phyloP scores from a whole-genome alignment of 2,797 vertebrate genomes.

The Clarias platycephalus region DNA sequence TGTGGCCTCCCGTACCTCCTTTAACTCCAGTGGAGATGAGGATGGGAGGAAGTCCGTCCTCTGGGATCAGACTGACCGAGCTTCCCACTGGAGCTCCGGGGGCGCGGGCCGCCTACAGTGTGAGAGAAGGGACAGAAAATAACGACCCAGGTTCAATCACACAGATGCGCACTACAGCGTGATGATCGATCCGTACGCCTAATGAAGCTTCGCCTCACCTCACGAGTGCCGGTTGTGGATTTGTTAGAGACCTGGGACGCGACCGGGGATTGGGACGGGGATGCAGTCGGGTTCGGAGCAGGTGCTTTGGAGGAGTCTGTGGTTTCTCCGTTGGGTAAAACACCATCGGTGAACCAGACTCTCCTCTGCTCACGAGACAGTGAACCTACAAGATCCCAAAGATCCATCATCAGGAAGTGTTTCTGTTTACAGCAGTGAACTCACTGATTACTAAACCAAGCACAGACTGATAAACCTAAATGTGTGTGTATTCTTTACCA shows the following conservation, averaged over 20 bases:
- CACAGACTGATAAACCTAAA: no score
- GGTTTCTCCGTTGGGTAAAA: slow-evolving; percentile 92
- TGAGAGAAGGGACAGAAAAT: slow-evolving; percentile 32
- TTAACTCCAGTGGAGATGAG: slow-evolving; percentile 99
- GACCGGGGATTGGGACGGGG: slow-evolving; percentile 77
- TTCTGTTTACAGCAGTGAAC: no score
- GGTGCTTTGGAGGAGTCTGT: slow-evolving; percentile 85
- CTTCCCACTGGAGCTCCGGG: slow-evolving; percentile 81
- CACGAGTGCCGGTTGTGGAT: slow-evolving; percentile 76
- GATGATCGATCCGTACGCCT: no score
- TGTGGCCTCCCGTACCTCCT: slow-evolving; percentile 91
- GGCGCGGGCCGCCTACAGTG: slow-evolving; percentile 70
- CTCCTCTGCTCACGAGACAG: slow-evolving; percentile 91
- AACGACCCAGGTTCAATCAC: neutral
- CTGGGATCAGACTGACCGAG: slow-evolving; percentile 95
- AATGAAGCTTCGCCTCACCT: slow-evolving; percentile 71
- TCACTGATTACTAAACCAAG: no score
- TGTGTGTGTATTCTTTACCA: no score
- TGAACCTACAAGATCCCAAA: slow-evolving; percentile 58
- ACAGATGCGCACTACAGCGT: neutral
- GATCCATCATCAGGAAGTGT: neutral
- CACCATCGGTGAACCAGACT: slow-evolving; percentile 97
- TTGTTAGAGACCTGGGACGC: slow-evolving; percentile 83
- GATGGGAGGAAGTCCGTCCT: slow-evolving; percentile 98
- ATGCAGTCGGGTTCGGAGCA: slow-evolving; percentile 72